These are phyloP conservation scores for Tribolium freemani DNA, from an alignment of 2,888 invertebrate genomes.

Conservation along the genomic window DNA sequence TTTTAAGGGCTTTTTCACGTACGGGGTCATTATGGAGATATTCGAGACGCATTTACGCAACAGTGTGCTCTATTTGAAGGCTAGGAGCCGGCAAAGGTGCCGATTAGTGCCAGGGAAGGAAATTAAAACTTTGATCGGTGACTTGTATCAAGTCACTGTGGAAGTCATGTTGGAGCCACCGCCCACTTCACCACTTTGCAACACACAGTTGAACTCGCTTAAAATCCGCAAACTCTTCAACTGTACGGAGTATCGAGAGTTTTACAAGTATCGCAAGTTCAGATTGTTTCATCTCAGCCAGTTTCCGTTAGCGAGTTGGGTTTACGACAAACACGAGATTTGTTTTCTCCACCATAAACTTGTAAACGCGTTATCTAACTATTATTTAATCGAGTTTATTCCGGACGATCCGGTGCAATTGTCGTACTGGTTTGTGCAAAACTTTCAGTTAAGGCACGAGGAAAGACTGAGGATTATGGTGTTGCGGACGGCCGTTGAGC, in stretches of 20 bases:
- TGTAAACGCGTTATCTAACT: conserved; percentile 57
- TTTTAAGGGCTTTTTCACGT: conserved; percentile 56
- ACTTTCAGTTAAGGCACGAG: conserved; percentile 78
- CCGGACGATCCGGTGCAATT: conserved; percentile 78
- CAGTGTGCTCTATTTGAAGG: conserved; percentile 73
- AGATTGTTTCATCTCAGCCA: conserved; percentile 63
- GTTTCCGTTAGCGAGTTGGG: conserved; percentile 61
- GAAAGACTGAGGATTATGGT: conserved; percentile 76
- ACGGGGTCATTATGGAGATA: conserved; percentile 78
- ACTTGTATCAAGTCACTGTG: conserved; percentile 73
- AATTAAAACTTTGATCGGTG: conserved; percentile 58
- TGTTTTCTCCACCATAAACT: conserved; percentile 56
- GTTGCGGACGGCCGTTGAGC: conserved; percentile 77
- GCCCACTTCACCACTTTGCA: conserved; percentile 71
- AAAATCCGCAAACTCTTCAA: conserved; percentile 66
- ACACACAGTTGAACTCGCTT: conserved; percentile 68
- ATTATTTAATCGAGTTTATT: conserved; percentile 67
- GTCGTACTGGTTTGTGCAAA: conserved; percentile 86
- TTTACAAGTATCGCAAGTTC: conserved; percentile 62
- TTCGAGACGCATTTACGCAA: conserved; percentile 76
- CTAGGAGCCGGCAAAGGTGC: conserved; percentile 84
- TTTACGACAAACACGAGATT: conserved; percentile 64
- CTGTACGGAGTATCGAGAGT: conserved; percentile 54
- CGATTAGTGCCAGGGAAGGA: conserved; percentile 69
- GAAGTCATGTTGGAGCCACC: conserved; percentile 78